A percentile compares a stretch with the other conserved stretches of the same genome.
phyloP scores from a whole-genome alignment of 2,888 invertebrate species.

The Lochmaea crataegi region DNA sequence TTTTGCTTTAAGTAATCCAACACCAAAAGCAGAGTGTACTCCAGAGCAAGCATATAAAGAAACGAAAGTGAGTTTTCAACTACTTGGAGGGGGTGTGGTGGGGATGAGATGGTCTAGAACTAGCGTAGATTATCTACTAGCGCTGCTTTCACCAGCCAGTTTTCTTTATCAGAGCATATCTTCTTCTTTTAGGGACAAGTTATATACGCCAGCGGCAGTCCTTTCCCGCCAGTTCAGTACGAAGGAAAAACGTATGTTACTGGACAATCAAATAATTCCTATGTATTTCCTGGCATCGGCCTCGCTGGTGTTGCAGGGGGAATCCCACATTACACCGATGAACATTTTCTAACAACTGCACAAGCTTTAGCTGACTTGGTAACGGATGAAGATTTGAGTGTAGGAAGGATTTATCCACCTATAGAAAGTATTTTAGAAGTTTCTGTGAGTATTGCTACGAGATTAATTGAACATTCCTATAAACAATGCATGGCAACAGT shows the following conservation, averaged over 20 bases:
- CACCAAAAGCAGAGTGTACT: slow-evolving; percentile 97
- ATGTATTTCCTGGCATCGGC: slow-evolving; percentile 97
- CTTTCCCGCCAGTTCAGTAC: slow-evolving; percentile 87
- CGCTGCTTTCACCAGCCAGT: no score
- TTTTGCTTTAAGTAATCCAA: slow-evolving; percentile 98
- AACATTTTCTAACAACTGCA: slow-evolving; percentile 93
- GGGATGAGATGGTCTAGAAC: no score
- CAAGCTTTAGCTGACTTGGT: slow-evolving; percentile 87
- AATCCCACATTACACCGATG: slow-evolving; percentile 89
- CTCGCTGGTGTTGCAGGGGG: slow-evolving; percentile 90
- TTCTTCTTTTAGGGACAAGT: slow-evolving; percentile 77
- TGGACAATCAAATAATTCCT: slow-evolving; percentile 98
- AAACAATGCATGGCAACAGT: slow-evolving; percentile 78
- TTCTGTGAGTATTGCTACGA: slow-evolving; percentile 86
- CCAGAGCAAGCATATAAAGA: slow-evolving; percentile 92
- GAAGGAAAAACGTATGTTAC: slow-evolving; percentile 85
- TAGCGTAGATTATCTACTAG: no score
- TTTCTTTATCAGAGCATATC: not conserved
- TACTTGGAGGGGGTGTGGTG: not conserved
- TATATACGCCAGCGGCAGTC: slow-evolving; percentile 96
- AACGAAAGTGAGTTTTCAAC: slow-evolving; percentile 77
- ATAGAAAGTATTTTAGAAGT: slow-evolving; percentile 84
- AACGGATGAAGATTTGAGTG: slow-evolving; percentile 80
- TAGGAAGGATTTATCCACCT: slow-evolving; percentile 93
- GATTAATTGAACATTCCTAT: slow-evolving; percentile 24